A percentile compares a stretch with the other conserved stretches of the same genome.
These are phyloP conservation scores for Neosilurus hyrtlii DNA, from an alignment of 2,797 vertebrate species.

Conservation along the genomic window DNA sequence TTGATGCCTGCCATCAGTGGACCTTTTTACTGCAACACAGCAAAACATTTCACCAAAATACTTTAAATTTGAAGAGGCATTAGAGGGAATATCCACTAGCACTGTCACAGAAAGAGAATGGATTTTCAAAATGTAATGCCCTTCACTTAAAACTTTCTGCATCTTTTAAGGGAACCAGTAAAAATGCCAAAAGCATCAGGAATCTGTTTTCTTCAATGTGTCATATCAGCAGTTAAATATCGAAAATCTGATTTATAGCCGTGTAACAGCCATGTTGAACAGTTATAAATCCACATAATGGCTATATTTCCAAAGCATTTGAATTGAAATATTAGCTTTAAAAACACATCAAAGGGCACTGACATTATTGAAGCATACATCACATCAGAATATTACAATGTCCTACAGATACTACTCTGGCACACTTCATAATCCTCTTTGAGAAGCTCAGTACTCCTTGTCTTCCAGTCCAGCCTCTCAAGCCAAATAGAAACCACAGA, in stretches of 20 bases:
- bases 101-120: neutral
- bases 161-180: neutral
- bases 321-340: constrained; percentile 6
- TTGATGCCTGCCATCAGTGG: constrained; percentile 64
- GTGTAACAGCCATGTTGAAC: neutral
- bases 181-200: neutral
- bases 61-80: neutral
- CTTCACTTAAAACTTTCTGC: neutral
- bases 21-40: constrained; percentile 34
- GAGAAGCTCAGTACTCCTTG: constrained; percentile 25
- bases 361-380: constrained; percentile 1
- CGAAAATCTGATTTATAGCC: neutral
- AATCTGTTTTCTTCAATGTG: neutral
- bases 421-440: neutral
- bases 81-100: neutral
- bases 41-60: constrained; percentile 29
- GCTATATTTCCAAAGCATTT: neutral
- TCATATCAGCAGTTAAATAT: neutral
- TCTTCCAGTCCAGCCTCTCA: constrained; percentile 20
- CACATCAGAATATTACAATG: neutral
- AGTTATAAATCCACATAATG: constrained; percentile 12
- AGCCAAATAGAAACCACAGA: constrained; percentile 25
- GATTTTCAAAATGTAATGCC: neutral
- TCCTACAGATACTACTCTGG: neutral
- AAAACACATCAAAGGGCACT: constrained; percentile 2